Percentiles rank a stretch among this genome's conserved stretches.
Conservation (phyloP, 2,113 vertebrate genomes). For the Seriola quinqueradiata region DNA sequence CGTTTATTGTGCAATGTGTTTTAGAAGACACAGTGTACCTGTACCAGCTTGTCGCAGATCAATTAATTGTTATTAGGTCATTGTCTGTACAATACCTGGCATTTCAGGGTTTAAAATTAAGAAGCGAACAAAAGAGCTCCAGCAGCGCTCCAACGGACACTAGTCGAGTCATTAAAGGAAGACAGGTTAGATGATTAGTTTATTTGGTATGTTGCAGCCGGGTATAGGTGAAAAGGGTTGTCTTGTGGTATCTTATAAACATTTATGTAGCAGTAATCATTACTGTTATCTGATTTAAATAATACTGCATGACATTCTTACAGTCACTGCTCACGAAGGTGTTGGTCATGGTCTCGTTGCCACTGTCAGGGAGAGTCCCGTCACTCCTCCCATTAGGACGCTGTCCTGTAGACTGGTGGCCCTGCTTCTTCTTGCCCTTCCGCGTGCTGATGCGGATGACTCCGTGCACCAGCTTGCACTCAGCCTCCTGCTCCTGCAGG, state of each 20-base stretch:
- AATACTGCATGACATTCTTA: conserved; percentile 66
- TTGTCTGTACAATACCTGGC: conserved; percentile 18
- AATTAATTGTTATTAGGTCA: conserved; percentile 49
- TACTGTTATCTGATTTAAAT: background rate
- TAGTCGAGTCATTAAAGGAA: conserved; percentile 61
- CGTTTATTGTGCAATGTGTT: conserved; percentile 6
- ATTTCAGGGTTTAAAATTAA: conserved; percentile 35
- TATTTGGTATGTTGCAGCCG: conserved; percentile 36
- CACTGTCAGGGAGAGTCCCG: conserved; percentile 90
- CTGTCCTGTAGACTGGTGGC: conserved; percentile 71
- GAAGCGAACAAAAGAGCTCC: conserved; percentile 54
- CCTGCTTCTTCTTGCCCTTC: conserved; percentile 84
- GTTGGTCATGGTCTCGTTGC: conserved; percentile 94
- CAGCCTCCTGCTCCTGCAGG: conserved; percentile 96
- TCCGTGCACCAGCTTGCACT: conserved; percentile 94
- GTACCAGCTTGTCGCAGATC: conserved; percentile 55
- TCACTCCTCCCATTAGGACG: conserved; percentile 77
- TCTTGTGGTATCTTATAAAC: background rate
- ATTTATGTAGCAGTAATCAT: background rate
- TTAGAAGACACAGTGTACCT: conserved; percentile 18
- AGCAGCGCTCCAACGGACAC: conserved; percentile 51
- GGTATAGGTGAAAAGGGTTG: background rate
- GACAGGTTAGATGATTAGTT: conserved; percentile 39
- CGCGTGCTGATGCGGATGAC: conserved; percentile 98
- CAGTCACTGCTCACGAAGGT: conserved; percentile 91